phyloP scores from a whole-genome alignment of 2,888 invertebrate genomes.

The Oscheius sp. region DNA sequence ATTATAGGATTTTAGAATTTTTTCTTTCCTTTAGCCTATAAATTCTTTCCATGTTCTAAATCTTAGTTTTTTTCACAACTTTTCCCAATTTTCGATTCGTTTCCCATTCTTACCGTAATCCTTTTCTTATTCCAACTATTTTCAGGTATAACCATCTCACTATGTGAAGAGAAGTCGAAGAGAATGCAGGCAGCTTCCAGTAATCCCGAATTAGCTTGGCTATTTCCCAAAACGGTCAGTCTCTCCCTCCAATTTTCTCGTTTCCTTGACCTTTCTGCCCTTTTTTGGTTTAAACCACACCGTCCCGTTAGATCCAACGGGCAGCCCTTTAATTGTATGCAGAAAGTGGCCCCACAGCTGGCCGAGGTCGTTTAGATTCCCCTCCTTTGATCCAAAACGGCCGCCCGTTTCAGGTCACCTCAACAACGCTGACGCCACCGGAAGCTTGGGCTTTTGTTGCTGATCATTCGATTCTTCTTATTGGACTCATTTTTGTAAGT shows the following conservation, averaged over 20 bases:
- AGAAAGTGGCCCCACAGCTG: neutral
- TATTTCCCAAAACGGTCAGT: slow-evolving; percentile 55
- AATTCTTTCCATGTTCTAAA: neutral
- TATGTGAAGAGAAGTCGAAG: slow-evolving; percentile 2
- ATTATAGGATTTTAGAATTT: too few relatives aligned
- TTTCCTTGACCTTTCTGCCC: too few relatives aligned
- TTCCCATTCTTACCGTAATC: neutral
- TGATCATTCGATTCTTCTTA: slow-evolving; percentile 50
- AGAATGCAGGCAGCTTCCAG: slow-evolving; percentile 37
- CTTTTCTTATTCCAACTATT: neutral
- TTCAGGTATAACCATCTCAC: neutral
- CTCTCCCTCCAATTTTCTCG: neutral
- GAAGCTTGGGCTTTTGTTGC: slow-evolving; percentile 49
- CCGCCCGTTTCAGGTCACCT: slow-evolving; percentile 41
- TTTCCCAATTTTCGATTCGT: neutral
- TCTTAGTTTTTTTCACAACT: neutral
- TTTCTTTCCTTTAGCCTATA: neutral
- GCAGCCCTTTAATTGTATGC: slow-evolving; percentile 23
- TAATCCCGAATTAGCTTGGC: slow-evolving; percentile 54
- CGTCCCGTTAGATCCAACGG: slow-evolving; percentile 9
- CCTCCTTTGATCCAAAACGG: neutral
- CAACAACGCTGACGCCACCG: slow-evolving; percentile 41
- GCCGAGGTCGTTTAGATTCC: slow-evolving; percentile 19
- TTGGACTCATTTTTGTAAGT: slow-evolving; percentile 52
- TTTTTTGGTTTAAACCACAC: too few relatives aligned